Evolutionary conservation across 23 tunicate species (phyloP).

Genomic region (Ciona savignyi): DNA sequence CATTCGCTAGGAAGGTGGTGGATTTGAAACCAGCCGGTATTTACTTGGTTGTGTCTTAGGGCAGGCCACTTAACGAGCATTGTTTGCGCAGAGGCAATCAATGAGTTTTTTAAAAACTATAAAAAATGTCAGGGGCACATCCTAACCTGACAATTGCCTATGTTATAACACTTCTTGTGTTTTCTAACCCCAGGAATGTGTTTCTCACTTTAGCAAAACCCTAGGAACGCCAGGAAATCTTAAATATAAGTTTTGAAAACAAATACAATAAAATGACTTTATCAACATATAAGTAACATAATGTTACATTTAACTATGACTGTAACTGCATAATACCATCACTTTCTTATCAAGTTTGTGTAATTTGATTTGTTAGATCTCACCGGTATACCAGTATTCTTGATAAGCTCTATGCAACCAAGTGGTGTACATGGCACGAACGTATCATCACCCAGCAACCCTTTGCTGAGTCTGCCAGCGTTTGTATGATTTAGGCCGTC

Average conservation of each 20-base stretch:
- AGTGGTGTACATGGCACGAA: slow-evolving; percentile 96
- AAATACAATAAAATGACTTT: no score
- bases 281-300: no score
- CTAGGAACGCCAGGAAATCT: no score
- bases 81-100: not conserved
- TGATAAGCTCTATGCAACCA: slow-evolving; percentile 90
- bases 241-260: no score
- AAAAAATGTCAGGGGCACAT: not conserved
- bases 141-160: no score
- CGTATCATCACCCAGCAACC: slow-evolving; percentile 35
- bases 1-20: no score
- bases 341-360: not conserved
- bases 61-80: not conserved
- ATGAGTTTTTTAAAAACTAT: not conserved
- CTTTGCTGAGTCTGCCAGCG: slow-evolving; percentile 80
- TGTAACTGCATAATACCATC: not conserved
- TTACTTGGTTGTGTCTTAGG: no score
- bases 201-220: no score
- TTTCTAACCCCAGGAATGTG: no score
- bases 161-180: no score
- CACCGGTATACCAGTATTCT: slow-evolving; percentile 51
- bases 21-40: no score
- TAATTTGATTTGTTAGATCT: not conserved
- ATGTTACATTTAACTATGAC: not conserved
- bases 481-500: slow-evolving; percentile 84